A percentile compares a stretch with the other conserved stretches of the same genome.
Conservation (phyloP, 2,113 vertebrate species). For the Anhinga anhinga region DNA sequence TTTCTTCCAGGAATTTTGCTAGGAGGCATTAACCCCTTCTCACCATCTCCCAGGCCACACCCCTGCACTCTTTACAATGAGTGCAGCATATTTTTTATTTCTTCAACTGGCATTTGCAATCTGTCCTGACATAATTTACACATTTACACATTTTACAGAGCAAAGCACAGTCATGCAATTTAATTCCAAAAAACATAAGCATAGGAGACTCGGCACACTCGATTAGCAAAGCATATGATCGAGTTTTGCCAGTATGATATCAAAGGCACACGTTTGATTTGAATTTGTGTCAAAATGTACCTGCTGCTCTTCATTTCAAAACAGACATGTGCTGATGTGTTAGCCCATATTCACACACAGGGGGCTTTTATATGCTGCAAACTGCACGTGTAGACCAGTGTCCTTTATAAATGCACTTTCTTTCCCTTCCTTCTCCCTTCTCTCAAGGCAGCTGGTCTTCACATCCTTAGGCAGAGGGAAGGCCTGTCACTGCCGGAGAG, state of each 20-base stretch:
- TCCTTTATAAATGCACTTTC: constrained; percentile 63
- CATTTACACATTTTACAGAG: constrained; percentile 82
- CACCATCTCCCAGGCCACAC: constrained; percentile 65
- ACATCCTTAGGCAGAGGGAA: constrained; percentile 28
- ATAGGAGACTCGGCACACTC: constrained; percentile 66
- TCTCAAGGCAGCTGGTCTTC: constrained; percentile 48
- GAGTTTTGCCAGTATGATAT: constrained; percentile 60
- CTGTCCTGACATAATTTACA: constrained; percentile 82
- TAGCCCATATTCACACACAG: not conserved
- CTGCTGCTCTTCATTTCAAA: constrained; percentile 48
- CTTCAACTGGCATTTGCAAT: constrained; percentile 77
- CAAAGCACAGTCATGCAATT: constrained; percentile 77
- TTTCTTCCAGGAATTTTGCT: constrained; percentile 39
- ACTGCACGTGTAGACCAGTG: constrained; percentile 63
- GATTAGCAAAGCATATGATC: constrained; percentile 67
- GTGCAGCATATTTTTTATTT: constrained; percentile 78
- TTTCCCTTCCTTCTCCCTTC: constrained; percentile 25
- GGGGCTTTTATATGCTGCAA: constrained; percentile 10
- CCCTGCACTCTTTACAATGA: constrained; percentile 67
- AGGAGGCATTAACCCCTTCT: constrained; percentile 61
- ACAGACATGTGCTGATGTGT: constrained; percentile 37
- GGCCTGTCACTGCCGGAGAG: not conserved
- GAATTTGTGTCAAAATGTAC: constrained; percentile 54
- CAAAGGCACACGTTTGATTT: constrained; percentile 53
- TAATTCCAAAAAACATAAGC: constrained; percentile 83